Percentiles rank a stretch among this genome's conserved stretches.
Evolutionary conservation across 2,113 vertebrate species (phyloP).

Genomic region (Phoenicopterus ruber): DNA sequence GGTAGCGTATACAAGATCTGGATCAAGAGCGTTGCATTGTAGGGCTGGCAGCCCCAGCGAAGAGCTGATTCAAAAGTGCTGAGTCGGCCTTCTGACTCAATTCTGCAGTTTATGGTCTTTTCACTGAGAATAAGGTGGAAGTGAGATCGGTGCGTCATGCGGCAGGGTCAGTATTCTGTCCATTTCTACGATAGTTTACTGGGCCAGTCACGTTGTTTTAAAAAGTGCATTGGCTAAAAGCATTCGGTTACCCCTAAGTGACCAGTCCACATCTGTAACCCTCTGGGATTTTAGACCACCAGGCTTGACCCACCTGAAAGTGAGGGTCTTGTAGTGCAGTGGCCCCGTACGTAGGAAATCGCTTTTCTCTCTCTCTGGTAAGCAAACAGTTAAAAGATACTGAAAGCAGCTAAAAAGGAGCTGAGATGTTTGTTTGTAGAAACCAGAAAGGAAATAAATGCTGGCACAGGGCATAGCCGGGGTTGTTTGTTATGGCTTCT

Average conservation of each 20-base stretch:
- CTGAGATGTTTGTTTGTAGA: background rate
- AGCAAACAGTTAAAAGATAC: background rate
- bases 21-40: background rate
- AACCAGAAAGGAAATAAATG: background rate
- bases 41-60: background rate
- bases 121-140: background rate
- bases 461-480: background rate
- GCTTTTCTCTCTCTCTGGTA: background rate
- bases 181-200: background rate
- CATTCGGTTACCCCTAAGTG: background rate
- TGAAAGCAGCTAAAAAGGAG: background rate
- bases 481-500: background rate
- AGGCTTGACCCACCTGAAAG: background rate
- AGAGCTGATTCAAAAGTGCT: background rate
- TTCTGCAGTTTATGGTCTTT: background rate
- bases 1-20: background rate
- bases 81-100: background rate
- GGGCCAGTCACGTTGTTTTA: background rate
- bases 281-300: background rate
- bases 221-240: background rate
- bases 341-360: background rate
- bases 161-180: background rate
- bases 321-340: background rate
- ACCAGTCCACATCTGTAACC: background rate
- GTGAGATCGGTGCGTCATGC: background rate